Evolutionary conservation across 2,113 vertebrate species (phyloP).

Genomic region (Nothoprocta perdicaria): DNA sequence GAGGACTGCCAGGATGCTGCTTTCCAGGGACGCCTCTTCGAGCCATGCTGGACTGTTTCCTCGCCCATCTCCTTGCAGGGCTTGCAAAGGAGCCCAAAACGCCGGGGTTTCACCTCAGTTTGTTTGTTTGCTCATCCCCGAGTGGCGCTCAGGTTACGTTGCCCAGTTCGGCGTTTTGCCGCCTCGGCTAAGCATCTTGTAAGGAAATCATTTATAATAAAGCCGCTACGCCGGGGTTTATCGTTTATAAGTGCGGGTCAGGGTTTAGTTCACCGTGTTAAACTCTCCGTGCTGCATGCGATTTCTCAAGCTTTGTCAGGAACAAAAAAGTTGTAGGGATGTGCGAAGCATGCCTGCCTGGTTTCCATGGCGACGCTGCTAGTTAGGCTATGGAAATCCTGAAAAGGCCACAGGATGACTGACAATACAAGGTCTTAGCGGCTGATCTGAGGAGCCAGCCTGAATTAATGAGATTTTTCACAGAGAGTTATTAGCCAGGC

Average conservation of each 20-base stretch:
- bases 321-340: constrained; percentile 90
- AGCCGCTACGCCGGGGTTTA: constrained; percentile 83
- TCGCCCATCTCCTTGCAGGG: neutral
- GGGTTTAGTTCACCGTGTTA: constrained; percentile 89
- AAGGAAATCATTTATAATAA: constrained; percentile 86
- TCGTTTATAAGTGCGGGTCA: constrained; percentile 87
- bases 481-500: constrained; percentile 92
- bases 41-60: neutral
- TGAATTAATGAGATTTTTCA: constrained; percentile 99
- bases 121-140: constrained; percentile 44
- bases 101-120: neutral
- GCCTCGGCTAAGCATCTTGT: constrained; percentile 82
- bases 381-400: constrained; percentile 91
- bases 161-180: constrained; percentile 75
- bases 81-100: constrained; percentile 45
- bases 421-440: constrained; percentile 98
- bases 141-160: constrained; percentile 57
- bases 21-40: neutral
- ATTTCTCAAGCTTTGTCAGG: constrained; percentile 98
- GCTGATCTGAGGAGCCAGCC: constrained; percentile 92
- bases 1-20: neutral
- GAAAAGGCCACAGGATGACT: constrained; percentile 93
- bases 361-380: constrained; percentile 96
- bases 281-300: constrained; percentile 92
- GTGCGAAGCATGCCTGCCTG: constrained; percentile 91